Evolutionary conservation across 2,888 invertebrate species (phyloP), one percentile per base, ranked within the genome.

Genomic region (Hybos culiciformis): DNA sequence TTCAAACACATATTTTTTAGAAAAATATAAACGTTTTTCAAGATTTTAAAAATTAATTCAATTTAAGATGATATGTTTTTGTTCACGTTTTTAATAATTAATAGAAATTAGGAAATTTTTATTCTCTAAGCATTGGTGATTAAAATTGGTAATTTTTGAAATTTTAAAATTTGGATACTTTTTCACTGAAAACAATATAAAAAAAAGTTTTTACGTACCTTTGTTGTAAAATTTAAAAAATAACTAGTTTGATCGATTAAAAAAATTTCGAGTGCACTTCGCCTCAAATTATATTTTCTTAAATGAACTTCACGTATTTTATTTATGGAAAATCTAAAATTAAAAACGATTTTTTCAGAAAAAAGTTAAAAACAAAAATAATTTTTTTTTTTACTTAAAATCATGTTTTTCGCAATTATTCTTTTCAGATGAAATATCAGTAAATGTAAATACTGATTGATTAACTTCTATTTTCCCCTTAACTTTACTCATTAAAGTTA

Each of bases 231-330:
- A 58, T 78, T 78, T 23, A 78, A 62, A 58, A 78, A 77, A 53
- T 75, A 77, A 52, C 76, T 78, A 1, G 75, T 75, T 55, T 78
- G 76, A 57, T 78, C 76, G 17, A 75, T 64, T 9, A 78, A 60
- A 57, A 78, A 78, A 52, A 78, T 68, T 57, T 78, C 78, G 45
- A 78, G 58, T n/a, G 77, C 78, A 56, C 74, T 75, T 44, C 77
- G 60, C 9, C 77, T 61, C 12, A 78, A 60, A 59, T 78, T 78
- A 60, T 75, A 77, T 45, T 77, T 67, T 20, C 78, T 59, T 45
- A 77, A 63, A 60, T 78, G 76, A n/a, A 78, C 71, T 56, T 78
- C 77, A 19, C 75, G 61, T 40, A 78, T 64, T 56, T 73, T 70
- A 15, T 67, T 65, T 18, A 77, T 60, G 2, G 72, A 62, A 64